These are phyloP conservation scores for Atta texana DNA, from an alignment of 1,140 invertebrate genomes.

Conservation along the genomic window DNA sequence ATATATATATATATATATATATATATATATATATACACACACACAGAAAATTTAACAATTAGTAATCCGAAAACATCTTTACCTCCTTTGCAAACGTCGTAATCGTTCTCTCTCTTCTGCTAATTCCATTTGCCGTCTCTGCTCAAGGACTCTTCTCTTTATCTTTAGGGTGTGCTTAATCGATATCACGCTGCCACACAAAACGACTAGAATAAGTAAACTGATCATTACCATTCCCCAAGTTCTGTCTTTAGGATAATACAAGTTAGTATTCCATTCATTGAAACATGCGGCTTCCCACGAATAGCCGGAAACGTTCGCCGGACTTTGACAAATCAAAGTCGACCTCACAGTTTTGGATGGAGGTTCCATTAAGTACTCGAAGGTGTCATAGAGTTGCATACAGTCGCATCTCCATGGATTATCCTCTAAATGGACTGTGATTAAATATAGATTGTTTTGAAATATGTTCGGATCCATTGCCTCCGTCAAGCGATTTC, in stretches of 20 bases:
- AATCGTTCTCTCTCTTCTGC: constrained; percentile 87
- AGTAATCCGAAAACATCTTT: constrained; percentile 40
- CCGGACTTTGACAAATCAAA: constrained; percentile 88
- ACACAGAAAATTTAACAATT: not conserved
- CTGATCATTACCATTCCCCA: constrained; percentile 87
- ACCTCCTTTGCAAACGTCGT: constrained; percentile 88
- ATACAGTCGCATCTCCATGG: constrained; percentile 91
- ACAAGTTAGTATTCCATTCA: constrained; percentile 85
- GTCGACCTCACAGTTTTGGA: constrained; percentile 84
- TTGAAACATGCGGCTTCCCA: constrained; percentile 89
- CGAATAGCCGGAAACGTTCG: constrained; percentile 87
- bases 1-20: no score
- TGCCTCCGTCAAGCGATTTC: constrained; percentile 89
- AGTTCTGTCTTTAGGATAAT: constrained; percentile 85
- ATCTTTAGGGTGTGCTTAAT: constrained; percentile 86
- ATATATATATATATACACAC: no score
- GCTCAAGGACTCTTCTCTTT: constrained; percentile 85
- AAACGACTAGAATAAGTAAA: constrained; percentile 84
- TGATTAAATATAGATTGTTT: constrained; percentile 87
- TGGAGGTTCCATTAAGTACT: constrained; percentile 87
- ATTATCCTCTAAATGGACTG: constrained; percentile 89
- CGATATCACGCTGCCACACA: constrained; percentile 85
- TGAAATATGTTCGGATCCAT: constrained; percentile 87
- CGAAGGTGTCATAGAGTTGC: constrained; percentile 87
- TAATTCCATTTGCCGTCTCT: constrained; percentile 85